Percentiles rank a stretch among this genome's conserved stretches.
Conservation (phyloP, 2,797 vertebrate species). For the Pantherophis alleghaniensis region DNA sequence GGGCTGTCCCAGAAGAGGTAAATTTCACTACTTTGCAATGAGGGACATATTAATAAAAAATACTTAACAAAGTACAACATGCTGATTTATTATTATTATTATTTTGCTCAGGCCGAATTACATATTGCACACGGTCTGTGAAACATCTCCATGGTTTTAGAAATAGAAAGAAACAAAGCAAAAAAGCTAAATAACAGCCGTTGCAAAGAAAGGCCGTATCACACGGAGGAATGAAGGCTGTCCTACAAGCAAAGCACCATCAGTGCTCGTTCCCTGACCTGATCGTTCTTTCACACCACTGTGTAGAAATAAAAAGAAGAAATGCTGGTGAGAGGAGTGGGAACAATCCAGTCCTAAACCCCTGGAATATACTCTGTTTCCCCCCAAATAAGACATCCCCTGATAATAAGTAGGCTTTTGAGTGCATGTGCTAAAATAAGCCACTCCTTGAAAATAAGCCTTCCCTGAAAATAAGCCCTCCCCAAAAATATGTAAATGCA, state of each 20-base stretch:
- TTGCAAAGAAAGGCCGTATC: background rate
- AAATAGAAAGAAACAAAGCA: background rate
- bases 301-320: background rate
- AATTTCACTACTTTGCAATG: conserved; percentile 48
- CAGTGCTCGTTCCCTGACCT: too few species aligned
- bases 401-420: too few species aligned
- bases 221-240: too few species aligned
- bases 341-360: background rate
- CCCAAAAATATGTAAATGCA: too few species aligned
- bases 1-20: conserved; percentile 97
- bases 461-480: too few species aligned
- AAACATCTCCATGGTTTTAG: background rate
- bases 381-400: too few species aligned
- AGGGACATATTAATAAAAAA: conserved; percentile 50
- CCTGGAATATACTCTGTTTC: too few species aligned
- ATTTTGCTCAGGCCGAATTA: background rate
- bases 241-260: background rate
- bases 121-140: background rate
- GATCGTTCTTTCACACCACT: background rate
- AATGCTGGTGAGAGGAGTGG: background rate
- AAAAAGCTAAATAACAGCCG: background rate
- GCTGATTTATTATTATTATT: background rate
- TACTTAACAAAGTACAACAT: conserved; percentile 44
- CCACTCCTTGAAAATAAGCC: too few species aligned
- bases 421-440: too few species aligned